Base-by-base conservation (phyloP, 2,888 invertebrate genomes). In the Bembecia ichneumoniformis region DNA sequence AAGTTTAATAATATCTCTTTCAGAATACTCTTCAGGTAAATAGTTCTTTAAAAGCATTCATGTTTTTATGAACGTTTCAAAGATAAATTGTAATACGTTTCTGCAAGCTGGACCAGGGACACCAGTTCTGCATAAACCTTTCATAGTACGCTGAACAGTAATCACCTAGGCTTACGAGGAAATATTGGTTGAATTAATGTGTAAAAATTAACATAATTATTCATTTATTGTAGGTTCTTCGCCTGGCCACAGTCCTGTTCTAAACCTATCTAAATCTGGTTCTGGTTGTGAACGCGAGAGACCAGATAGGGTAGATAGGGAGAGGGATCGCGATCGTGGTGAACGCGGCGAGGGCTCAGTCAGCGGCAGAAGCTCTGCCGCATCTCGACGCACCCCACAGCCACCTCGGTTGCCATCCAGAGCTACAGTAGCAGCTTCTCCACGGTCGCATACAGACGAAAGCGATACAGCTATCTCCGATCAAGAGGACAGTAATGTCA, bases 261-360 rank as follows among this genome's bases (percentile, higher is more conserved):
- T 96, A 66, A 96, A 96, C 87, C 89, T 97, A 52, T 96, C 96
- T 50, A 96, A 96, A 84, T 95, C 94, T 51, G 95, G 94, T 49
- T 93, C 92, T 82, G 68, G 93, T 9, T 68, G 93, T 10, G 94
- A 94, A 58, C 94, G 94, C 67, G 91, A 91, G 44, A 66, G 84
- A 36, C 76, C 90, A 35, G 91, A 90, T 46, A 77, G 89, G 50
- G 80, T 79, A 50, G 92, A 92, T 59, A 89, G 89, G 58, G 92
- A 92, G 59, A 89, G 89, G 58, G 91, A 92, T 59, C 86, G 88
- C 20, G 91, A 90, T 57, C 90, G 90, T 58, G 87, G 79, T 75
- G 72, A 82, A 54, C 63, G 83, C 47, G 78, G 81, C 44, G 86
- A 86, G 47, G 83, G 83, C 10, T 82, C 83, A 68, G 70, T 89